These are phyloP conservation scores for Alosa alosa DNA, from an alignment of 2,113 vertebrate genomes.

Conservation along the genomic window DNA sequence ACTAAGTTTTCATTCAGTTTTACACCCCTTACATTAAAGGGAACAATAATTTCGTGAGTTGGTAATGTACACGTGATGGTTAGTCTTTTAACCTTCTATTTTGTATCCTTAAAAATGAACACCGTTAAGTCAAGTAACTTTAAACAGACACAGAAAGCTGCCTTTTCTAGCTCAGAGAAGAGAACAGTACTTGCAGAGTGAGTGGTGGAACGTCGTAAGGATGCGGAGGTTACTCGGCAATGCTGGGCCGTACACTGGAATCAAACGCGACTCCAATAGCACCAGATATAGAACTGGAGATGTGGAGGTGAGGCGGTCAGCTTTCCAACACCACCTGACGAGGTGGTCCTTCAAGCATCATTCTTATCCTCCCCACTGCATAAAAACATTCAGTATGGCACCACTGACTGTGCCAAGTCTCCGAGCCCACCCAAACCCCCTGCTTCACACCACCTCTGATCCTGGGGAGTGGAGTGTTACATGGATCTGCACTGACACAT, in stretches of 20 bases:
- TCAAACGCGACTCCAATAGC: neutral
- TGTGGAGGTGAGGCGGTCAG: slow-evolving; percentile 6
- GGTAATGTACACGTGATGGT: slow-evolving; percentile 28
- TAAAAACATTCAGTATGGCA: neutral
- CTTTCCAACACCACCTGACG: neutral
- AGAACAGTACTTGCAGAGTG: slow-evolving; percentile 22
- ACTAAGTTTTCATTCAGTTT: slow-evolving; percentile 21
- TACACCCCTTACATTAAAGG: slow-evolving; percentile 22
- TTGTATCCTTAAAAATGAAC: slow-evolving; percentile 18
- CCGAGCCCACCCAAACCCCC: neutral
- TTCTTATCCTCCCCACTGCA: neutral
- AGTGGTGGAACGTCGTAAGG: slow-evolving; percentile 1
- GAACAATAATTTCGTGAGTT: slow-evolving; percentile 25
- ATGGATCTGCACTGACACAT: neutral
- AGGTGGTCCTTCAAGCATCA: slow-evolving; percentile 5
- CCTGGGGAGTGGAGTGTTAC: neutral
- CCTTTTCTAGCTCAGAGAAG: slow-evolving; percentile 20
- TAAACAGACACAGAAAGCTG: slow-evolving; percentile 34
- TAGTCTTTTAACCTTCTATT: slow-evolving; percentile 13
- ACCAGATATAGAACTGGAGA: slow-evolving; percentile 2
- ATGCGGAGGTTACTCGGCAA: neutral
- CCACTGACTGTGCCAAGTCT: neutral
- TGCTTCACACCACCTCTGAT: neutral
- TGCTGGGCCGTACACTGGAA: slow-evolving; percentile 1
- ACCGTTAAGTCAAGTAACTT: slow-evolving; percentile 26